Evolutionary conservation across 2,113 vertebrate species (phyloP), one percentile per base, ranked within the genome.

Genomic region (Plecturocebus donacophilus): DNA sequence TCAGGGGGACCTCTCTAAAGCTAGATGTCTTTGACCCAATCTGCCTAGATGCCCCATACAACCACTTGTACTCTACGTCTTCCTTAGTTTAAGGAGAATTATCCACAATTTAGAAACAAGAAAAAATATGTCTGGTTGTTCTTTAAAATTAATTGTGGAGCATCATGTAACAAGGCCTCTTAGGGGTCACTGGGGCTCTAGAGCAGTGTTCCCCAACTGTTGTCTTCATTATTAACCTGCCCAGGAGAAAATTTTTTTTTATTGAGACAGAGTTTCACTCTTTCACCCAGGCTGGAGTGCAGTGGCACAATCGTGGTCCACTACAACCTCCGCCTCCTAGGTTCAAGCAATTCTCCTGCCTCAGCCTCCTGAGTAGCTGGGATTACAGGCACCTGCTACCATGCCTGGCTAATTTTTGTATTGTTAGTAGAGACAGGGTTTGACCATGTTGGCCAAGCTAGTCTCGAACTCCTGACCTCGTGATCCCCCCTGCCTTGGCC

Each of bases 51-150:
- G 8, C 10, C 2, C 79, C 30, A 91, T 52, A 49, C 4, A 88
- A 8, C 8, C 52, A 94, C 90, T 82, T 66, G 14, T 64, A 42
- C 45, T 80, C 70, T 35, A 14, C 12, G 2, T 61, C 14, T 91
- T 38, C 80, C 54, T 88, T 71, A 47, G 54, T 47, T 45, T 58
- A 93, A 93, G 71, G 82, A 93, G 93, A 95, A 30, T 49, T 85
- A 85, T 47, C 32, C 20, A 92, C 25, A 70, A 71, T 64, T 89
- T 90, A 64, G 38, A 94, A 94, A 87, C n/a, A 94, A 90, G 42
- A 61, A 42, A 85, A 94, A 79, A 42, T 20, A 5, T 71, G 42
- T 38, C 30, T 76, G 27, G 3, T 42, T 77, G 16, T 25, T 56
- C 40, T 89, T 96, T 85, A 35, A 45, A 92, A 76, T 76, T 52